Base-by-base conservation (phyloP, 2,113 vertebrate genomes). In the Rhadina sibilatrix region DNA sequence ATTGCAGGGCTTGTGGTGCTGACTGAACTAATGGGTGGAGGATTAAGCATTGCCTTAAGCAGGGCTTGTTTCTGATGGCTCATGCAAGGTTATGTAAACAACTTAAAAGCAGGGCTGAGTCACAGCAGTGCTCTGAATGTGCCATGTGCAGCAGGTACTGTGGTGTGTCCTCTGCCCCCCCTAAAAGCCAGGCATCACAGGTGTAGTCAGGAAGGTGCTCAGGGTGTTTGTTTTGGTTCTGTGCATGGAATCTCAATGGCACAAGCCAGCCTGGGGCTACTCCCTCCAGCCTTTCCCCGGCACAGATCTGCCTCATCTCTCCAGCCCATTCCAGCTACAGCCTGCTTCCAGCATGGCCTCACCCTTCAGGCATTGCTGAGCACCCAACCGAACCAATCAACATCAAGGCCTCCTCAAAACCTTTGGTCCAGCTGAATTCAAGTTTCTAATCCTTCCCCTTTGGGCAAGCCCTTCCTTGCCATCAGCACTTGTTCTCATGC, bases 51-150 rank as follows among this genome's bases (percentile, higher is more conserved):
- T 89, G 60, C 89, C 68, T 74, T 94, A 77, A 91, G 89, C 85
- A 77, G 9, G 6, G 54, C 75, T 80, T 81, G 88, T 2, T 94
- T 94, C 94, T 92, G 77, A 71, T 89, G 79, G 85, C 88, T 95
- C 71, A 64, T 66, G 42, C 50, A 52, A 83, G 63, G 75, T 96
- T 91, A 85, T 74, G 54, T 88, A 90, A 95, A 96, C 85, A 96
- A 70, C 59, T 85, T 89, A 28, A 85, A 80, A 86, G 79, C 35
- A 50, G 23, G 47, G 52, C 72, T 93, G 89, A 93, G 70, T 95
- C 95, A 92, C 59, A 77, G 63, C 83, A 68, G 40, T 1, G 17
- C 63, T 86, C 74, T 76, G 40, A 59, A 30, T 28, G 44, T 42
- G 57, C 6, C 2, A 6, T 30, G 38, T 64, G 63, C 59, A 31